These are phyloP conservation scores for Maniola jurtina DNA, from an alignment of 1,140 invertebrate species.

Conservation along the genomic window DNA sequence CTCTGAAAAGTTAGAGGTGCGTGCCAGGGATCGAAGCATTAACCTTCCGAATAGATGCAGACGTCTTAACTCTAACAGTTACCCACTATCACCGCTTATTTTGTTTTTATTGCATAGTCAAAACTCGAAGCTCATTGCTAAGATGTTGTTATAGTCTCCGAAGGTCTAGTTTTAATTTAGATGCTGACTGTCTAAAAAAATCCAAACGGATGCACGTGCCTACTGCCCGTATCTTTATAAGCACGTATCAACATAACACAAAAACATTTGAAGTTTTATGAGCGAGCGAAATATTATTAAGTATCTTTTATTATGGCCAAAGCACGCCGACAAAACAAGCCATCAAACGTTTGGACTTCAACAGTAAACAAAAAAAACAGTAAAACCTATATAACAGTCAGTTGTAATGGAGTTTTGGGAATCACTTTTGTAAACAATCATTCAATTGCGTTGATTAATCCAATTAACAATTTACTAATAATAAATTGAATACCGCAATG, in stretches of 20 bases:
- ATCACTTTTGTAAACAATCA: not conserved
- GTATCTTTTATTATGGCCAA: conserved; percentile 1
- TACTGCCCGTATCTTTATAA: not conserved
- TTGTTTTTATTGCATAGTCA: too few species aligned
- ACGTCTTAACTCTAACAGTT: too few species aligned
- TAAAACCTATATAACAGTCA: not conserved
- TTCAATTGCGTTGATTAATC: not conserved
- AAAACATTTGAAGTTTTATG: not conserved
- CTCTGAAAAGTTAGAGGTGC: too few species aligned
- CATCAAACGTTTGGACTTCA: not conserved
- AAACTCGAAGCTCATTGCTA: too few species aligned
- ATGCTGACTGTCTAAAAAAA: not conserved
- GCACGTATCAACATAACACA: not conserved
- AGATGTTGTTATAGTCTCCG: too few species aligned
- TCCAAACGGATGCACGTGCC: too few species aligned
- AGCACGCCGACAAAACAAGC: not conserved
- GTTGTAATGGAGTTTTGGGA: not conserved
- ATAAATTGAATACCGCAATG: not conserved
- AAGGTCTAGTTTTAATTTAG: not conserved
- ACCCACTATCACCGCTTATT: too few species aligned
- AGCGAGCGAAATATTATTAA: not conserved
- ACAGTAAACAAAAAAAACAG: too few species aligned
- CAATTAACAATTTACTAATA: not conserved
- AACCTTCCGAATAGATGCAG: too few species aligned
- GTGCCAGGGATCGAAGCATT: too few species aligned